These are phyloP conservation scores for Xestia c-nigrum DNA, from an alignment of 2,888 invertebrate species.

Conservation along the genomic window DNA sequence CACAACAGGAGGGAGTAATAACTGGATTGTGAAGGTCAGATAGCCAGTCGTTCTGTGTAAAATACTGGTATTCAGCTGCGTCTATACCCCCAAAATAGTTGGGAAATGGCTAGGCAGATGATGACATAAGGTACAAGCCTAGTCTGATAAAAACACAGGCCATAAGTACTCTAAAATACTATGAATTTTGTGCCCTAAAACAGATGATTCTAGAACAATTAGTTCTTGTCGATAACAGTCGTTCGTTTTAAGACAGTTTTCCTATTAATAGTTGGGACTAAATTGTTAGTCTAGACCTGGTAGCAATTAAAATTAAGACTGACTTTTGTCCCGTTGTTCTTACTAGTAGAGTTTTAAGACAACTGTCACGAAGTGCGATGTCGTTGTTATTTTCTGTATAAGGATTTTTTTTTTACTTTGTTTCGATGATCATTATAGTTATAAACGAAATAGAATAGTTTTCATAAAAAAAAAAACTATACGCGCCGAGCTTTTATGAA, in stretches of 20 bases:
- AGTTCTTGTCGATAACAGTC: slow-evolving; percentile 49
- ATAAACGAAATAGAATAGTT: too few relatives aligned
- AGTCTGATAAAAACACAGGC: not conserved
- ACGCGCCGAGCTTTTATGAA: too few relatives aligned
- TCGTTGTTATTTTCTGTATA: not conserved
- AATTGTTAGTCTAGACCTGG: slow-evolving; percentile 51
- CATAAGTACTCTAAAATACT: not conserved
- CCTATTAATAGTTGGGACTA: slow-evolving; percentile 41
- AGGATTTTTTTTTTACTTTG: not conserved
- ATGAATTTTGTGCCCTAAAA: slow-evolving; percentile 6
- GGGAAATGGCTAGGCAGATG: not conserved
- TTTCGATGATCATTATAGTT: not conserved
- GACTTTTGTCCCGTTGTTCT: slow-evolving; percentile 13
- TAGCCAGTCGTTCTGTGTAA: not conserved
- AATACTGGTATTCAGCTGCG: not conserved
- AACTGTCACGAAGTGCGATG: not conserved
- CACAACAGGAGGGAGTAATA: not conserved
- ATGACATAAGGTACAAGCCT: too few relatives aligned
- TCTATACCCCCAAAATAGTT: not conserved
- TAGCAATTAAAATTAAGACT: slow-evolving; percentile 21
- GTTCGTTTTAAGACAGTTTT: slow-evolving; percentile 29
- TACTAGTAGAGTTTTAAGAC: not conserved
- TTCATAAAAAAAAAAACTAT: too few relatives aligned
- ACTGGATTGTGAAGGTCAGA: too few relatives aligned
- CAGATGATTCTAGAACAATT: slow-evolving; percentile 17